Percentiles rank a stretch among this genome's conserved stretches.
Evolutionary conservation across 2,113 vertebrate species (phyloP).

Genomic region (Ceyx cyanopectus): DNA sequence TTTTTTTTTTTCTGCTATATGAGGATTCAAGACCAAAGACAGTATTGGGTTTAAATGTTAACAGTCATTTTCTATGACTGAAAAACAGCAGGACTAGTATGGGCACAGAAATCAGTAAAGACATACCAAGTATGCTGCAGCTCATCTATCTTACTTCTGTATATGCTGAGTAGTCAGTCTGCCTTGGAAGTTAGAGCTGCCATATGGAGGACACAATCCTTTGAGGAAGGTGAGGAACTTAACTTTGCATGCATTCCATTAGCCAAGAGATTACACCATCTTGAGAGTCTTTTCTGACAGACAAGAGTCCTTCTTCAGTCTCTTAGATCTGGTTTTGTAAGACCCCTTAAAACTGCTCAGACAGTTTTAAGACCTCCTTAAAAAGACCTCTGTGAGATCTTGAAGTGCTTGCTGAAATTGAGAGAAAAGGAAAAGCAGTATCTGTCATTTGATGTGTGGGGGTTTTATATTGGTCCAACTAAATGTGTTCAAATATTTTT

Average conservation of each 20-base stretch:
- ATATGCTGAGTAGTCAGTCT: accelerated
- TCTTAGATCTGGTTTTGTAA: neutral
- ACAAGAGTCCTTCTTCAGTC: neutral
- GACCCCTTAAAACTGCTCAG: neutral
- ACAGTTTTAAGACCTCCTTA: neutral
- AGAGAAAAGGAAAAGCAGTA: neutral
- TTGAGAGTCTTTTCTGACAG: neutral
- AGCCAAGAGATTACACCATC: neutral
- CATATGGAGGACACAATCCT: accelerated
- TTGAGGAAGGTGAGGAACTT: accelerated
- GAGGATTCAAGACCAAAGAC: neutral
- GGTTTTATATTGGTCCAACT: neutral
- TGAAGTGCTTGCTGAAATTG: neutral
- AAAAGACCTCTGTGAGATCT: neutral
- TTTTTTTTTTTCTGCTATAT: neutral
- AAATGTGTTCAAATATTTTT: neutral
- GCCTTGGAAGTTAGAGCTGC: neutral
- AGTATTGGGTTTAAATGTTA: neutral
- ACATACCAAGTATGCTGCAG: accelerated
- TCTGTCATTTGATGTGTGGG: neutral
- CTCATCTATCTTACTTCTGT: neutral
- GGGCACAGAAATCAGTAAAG: accelerated
- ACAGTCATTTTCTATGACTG: neutral
- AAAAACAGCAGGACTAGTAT: neutral
- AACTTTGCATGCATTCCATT: neutral